Evolutionary conservation across 2,888 invertebrate genomes (phyloP), one percentile per base, ranked within the genome.

Genomic region (Enchytraeus crypticus): DNA sequence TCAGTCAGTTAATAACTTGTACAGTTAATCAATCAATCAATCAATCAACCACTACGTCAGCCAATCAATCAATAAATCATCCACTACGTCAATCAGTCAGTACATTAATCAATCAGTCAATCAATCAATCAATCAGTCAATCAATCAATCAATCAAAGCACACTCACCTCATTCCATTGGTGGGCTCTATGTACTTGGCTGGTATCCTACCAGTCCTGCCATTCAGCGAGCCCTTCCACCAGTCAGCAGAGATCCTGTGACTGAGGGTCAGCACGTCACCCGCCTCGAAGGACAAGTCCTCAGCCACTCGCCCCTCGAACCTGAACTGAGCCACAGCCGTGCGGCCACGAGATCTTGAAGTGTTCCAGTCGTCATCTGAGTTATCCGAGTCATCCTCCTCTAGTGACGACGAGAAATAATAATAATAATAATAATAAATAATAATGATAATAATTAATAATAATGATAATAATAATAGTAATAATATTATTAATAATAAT

Each of bases 191-290:
- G 54, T 54, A 54, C 32, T 88, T 88, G 78, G 88, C 88, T 45
- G 89, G 89, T 73, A 89, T 86, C 63, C 88, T 83, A 46, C 88
- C 89, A 57, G 79, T 78, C 63, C 75, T 74, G 49, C 81, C 81
- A 51, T 76, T 73, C 67, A 77, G 76, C 62, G 75, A 75, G 46
- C 88, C 89, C 73, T 85, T 84, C 89, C 89, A 89, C 89, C 89
- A 89, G 77, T 89, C 89, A 69, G 85, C 85, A 34, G 88, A 88
- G 43, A 88, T 87, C 81, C 88, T 88, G 53, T 85, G 85, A 75
- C 85, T 87, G 55, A 89, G 80, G n/a, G 85, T 84, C 29, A 89
- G 82, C 14, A 83, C 83, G 72, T 88, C 88, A n/a, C 88, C 88
- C 75, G 88, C 88, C 73, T 86, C 86, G 72, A 89, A 84, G 51